Base-by-base conservation (phyloP, 1,140 invertebrate species). In the Tachypleus tridentatus region DNA sequence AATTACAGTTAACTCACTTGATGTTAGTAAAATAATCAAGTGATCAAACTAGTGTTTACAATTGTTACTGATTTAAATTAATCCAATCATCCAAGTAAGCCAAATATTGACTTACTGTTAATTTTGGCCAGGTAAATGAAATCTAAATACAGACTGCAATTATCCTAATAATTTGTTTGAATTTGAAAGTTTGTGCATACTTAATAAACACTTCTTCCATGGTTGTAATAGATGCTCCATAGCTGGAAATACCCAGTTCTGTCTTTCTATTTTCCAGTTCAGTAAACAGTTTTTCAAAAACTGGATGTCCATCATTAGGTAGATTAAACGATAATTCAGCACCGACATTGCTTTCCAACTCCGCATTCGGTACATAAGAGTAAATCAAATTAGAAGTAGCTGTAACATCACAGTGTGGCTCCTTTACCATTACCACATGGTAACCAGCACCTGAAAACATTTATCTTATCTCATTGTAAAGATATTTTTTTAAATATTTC, bases 391-490 rank as follows among this genome's bases (percentile, higher is more conserved):
- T 70, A 0, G 82, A 83, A 7, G 86, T 74, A 4, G 77, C 69
- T 3, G 75, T 69, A 0, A 82, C 78, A 66, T 84, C 73, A 74
- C 85, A 87, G 4, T 74, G 56, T 52, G 11, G 74, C 66, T 75
- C 68, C 67, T 81, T 80, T n/a, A 80, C 78, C 69, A 82, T 76
- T 5, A 80, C 79, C 53, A 85, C 74, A 66, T 78, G 78, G 73
- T 86, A 85, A 5, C 85, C 84, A 67, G 80, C 80, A 67, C 82
- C 82, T 78, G 63, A 11, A 67, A 66, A 29, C 29, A 29, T 2
- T 29, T 29, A 29, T 29, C 29, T 29, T 29, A 29, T 29, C 29
- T 1, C 29, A 29, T 29, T 29, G 29, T 29, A 29, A 29, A 29
- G 29, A 29, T 29, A 29, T 29, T 29, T 29, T 29, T 29, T 29